Evolutionary conservation across 2,797 vertebrate species (phyloP).

Genomic region (Thunnus albacares): DNA sequence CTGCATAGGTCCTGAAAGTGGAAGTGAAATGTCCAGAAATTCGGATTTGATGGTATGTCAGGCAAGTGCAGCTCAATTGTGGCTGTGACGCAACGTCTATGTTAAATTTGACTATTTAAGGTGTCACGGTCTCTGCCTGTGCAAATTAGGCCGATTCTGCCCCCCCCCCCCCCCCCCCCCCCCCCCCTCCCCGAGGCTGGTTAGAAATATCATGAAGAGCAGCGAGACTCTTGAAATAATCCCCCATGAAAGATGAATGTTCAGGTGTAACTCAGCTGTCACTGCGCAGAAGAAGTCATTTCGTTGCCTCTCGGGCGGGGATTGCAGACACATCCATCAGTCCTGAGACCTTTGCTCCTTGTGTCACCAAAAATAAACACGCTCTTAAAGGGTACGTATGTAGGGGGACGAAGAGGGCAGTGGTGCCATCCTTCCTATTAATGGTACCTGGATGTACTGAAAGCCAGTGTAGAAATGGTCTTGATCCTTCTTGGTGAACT

Average conservation of each 20-base stretch:
- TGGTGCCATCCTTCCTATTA: neutral
- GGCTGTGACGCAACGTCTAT: slow-evolving; percentile 31
- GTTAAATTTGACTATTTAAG: slow-evolving; percentile 24
- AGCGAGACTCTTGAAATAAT: neutral
- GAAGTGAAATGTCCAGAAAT: slow-evolving; percentile 75
- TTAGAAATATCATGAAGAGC: neutral
- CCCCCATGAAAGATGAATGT: neutral
- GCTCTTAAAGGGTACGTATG: neutral
- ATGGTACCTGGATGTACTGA: neutral
- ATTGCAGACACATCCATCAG: slow-evolving; percentile 21
- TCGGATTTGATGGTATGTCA: slow-evolving; percentile 34
- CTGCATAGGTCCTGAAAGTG: slow-evolving; percentile 66
- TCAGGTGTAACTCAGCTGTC: neutral
- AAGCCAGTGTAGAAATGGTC: neutral
- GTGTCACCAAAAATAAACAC: slow-evolving; percentile 16
- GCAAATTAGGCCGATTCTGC: neutral
- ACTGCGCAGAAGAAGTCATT: neutral
- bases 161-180: too few species aligned
- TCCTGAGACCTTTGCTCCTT: slow-evolving; percentile 2
- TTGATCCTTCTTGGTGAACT: neutral
- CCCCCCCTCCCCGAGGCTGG: too few species aligned
- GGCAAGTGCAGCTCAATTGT: slow-evolving; percentile 40
- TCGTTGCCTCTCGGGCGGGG: neutral
- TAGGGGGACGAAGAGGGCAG: neutral
- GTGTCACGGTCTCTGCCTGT: neutral